Base-by-base conservation (phyloP, 2,888 invertebrate species). In the Zaprionus obscuricornis region DNA sequence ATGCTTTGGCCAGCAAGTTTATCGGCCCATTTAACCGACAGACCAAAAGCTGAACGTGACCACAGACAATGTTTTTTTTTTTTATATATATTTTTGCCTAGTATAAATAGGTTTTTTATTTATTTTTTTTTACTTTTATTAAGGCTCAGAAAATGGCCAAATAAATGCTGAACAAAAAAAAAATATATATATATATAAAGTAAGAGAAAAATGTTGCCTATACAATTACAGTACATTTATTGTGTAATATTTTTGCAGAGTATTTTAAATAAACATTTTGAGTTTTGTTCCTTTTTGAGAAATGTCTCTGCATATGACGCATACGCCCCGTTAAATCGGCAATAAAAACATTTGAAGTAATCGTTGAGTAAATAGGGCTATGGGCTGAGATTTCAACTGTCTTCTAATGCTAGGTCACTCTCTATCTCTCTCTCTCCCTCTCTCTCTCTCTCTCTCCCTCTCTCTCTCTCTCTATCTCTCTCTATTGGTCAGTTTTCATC, bases 1-100 rank as follows among this genome's bases (percentile, higher is more conserved):
- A 29, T 13, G 65, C 68, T 55, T 33, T 16, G 42, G 33, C 40
- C 49, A 60, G 70, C 68, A 72, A 62, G 36, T 68, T 58, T 58
- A 51, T 37, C 66, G 84, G 63, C 77, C 81, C 77, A 78, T 84
- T 78, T 84, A 75, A 50, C 46, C 40, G 39, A 29, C 49, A 51
- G 26, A 37, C 7, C 31, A 14, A 45, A 39, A 13, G 24, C 39
- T 60, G 58, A 81, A 77, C 84, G 60, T 84, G 78, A 81, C 82
- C 78, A 84, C 60, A 69, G 74, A 74, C 78, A 81, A 74, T 55
- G 50, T 68, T 62, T 58, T 54, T 45, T 42, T 18, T 20, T 43
- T 56, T 51, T 26, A 10, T 13, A 8, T 10, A 1, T 17, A 8
- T 10, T 8, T 3, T 24, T 16, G 14, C 3, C 10, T 6, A 2